These are phyloP conservation scores for Watsonalla cultraria DNA, from an alignment of 2,888 invertebrate genomes.

Conservation along the genomic window DNA sequence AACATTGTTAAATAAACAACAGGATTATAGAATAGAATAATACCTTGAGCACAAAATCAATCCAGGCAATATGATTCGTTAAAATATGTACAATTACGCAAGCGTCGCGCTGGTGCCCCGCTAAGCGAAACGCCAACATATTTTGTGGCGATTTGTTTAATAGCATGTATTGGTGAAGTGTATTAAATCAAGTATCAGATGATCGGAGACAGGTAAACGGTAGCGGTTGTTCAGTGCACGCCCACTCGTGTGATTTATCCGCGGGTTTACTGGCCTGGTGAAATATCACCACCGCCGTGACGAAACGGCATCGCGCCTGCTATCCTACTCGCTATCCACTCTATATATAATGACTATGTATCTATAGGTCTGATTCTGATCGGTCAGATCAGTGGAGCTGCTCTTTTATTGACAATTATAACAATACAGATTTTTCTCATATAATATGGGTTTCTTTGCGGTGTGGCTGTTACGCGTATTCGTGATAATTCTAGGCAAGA, in stretches of 20 bases:
- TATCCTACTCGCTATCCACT: slow-evolving; percentile 31
- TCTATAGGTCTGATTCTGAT: slow-evolving; percentile 22
- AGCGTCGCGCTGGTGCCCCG: background rate
- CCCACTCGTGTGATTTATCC: slow-evolving; percentile 73
- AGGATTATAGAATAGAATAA: no score
- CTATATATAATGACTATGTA: slow-evolving; percentile 24
- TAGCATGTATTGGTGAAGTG: slow-evolving; percentile 38
- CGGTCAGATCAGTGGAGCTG: slow-evolving; percentile 21
- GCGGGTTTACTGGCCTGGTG: slow-evolving; percentile 63
- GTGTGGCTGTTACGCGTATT: background rate
- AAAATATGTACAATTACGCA: background rate
- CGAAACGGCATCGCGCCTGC: slow-evolving; percentile 41
- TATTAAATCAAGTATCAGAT: slow-evolving; percentile 75
- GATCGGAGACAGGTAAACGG: slow-evolving; percentile 74
- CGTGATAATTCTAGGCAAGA: no score
- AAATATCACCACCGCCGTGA: slow-evolving; percentile 67
- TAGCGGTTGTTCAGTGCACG: slow-evolving; percentile 70
- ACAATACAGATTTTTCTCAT: slow-evolving; percentile 4
- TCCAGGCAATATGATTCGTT: no score
- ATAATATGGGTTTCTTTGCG: background rate
- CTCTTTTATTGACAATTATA: slow-evolving; percentile 5
- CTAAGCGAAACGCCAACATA: slow-evolving; percentile 1
- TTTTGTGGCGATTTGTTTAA: slow-evolving; percentile 2
- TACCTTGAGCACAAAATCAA: no score
- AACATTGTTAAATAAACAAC: no score